Conservation (phyloP, 2,888 invertebrate species). For the Lissonota sp. region DNA sequence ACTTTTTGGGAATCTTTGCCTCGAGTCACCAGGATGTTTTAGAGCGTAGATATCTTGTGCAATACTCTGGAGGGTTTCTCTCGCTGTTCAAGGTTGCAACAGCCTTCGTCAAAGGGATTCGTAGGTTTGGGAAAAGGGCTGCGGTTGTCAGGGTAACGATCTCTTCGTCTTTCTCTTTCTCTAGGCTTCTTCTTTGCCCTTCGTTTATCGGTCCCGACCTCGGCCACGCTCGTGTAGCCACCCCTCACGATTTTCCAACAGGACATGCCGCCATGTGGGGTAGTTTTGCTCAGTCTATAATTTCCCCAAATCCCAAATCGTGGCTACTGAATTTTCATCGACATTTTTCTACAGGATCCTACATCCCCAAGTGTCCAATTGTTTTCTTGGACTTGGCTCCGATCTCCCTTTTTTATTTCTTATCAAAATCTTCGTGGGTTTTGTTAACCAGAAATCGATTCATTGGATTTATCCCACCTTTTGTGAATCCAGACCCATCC, state of each 20-base stretch:
- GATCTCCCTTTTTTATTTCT: too few species aligned
- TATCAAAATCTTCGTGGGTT: too few species aligned
- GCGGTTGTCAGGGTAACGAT: constrained; percentile 77
- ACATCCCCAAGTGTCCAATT: too few species aligned
- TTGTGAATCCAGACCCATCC: too few species aligned
- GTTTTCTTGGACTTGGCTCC: too few species aligned
- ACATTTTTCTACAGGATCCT: too few species aligned
- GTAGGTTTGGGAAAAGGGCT: constrained; percentile 65
- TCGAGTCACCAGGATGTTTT: constrained; percentile 19
- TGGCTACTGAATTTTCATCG: too few species aligned
- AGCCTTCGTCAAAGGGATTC: constrained; percentile 23
- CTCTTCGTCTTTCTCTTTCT: constrained; percentile 37
- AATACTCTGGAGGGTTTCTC: constrained; percentile 29
- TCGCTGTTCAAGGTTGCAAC: constrained; percentile 55
- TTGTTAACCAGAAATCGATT: too few species aligned
- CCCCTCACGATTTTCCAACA: constrained; percentile 60
- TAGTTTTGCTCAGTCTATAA: constrained; percentile 20
- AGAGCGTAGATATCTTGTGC: constrained; percentile 19
- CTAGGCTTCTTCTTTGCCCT: constrained; percentile 1
- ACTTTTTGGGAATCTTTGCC: constrained; percentile 53
- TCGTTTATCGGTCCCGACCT: constrained; percentile 80
- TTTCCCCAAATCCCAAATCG: too few species aligned
- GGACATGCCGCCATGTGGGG: constrained; percentile 21
- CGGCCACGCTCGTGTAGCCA: constrained; percentile 77
- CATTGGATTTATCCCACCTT: too few species aligned